Conservation (phyloP, 2,797 vertebrate genomes). For the Leptoclinus maculatus region DNA sequence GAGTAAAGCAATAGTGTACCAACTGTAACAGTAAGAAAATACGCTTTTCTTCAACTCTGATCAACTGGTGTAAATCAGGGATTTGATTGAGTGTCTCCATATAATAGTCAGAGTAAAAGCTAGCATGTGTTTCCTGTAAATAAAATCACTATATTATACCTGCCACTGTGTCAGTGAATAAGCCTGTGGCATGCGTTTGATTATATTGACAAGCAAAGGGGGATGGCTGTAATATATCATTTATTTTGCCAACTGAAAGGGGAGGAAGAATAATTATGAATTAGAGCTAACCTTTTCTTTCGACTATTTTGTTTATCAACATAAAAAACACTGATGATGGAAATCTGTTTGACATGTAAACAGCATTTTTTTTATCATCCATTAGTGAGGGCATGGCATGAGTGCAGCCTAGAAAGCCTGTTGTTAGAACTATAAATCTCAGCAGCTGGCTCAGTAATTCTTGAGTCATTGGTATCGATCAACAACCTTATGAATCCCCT, state of each 20-base stretch:
- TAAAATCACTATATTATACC: not conserved
- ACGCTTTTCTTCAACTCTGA: not conserved
- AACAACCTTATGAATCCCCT: conserved; percentile 31
- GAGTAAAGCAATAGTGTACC: not conserved
- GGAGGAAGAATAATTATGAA: not conserved
- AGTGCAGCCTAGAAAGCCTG: conserved; percentile 9
- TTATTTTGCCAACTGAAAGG: not conserved
- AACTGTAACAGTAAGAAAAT: not conserved
- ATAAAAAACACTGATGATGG: not conserved
- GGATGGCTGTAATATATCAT: not conserved
- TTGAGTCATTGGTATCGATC: conserved; percentile 50
- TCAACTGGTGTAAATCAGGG: not conserved
- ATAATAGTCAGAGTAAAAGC: not conserved
- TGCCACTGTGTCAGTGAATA: not conserved
- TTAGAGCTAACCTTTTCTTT: not conserved
- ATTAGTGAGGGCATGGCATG: conserved; percentile 8
- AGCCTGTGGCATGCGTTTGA: not conserved
- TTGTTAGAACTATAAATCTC: conserved; percentile 51
- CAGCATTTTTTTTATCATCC: conserved; percentile 12
- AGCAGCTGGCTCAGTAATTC: conserved; percentile 34
- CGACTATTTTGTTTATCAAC: not conserved
- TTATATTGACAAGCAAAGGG: not conserved
- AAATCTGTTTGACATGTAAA: conserved; percentile 26
- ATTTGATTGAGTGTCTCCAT: not conserved
- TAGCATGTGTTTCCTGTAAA: not conserved